Percentiles rank a stretch among this genome's conserved stretches.
phyloP scores from a whole-genome alignment of 2,888 invertebrate genomes.

The Nomada goodeniana region DNA sequence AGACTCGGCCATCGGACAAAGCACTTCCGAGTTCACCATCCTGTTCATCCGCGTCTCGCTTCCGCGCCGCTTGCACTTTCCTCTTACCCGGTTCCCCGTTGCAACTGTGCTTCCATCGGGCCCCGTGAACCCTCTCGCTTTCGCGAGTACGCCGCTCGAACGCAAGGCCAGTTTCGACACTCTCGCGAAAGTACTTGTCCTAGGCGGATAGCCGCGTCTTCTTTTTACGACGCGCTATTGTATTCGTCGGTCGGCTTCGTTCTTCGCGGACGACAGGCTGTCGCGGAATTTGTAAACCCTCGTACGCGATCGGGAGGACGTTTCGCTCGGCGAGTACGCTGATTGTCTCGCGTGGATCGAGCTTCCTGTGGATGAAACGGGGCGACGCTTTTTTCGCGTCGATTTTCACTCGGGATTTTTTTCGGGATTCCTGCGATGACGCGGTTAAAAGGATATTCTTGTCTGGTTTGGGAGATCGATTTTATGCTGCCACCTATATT shows the following conservation, averaged over 20 bases:
- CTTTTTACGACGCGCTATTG: too few species aligned
- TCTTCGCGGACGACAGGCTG: too few species aligned
- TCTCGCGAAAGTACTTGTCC: too few species aligned
- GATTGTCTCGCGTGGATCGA: background rate
- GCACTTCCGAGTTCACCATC: conserved; percentile 65
- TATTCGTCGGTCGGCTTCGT: too few species aligned
- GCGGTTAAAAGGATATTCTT: background rate
- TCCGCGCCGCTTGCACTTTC: conserved; percentile 36
- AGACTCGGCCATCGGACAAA: conserved; percentile 61
- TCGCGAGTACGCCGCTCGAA: background rate
- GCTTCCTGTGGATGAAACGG: background rate
- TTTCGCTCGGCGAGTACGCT: background rate
- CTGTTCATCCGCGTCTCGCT: conserved; percentile 57
- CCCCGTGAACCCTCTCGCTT: background rate
- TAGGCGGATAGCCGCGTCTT: too few species aligned
- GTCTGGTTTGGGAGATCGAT: background rate
- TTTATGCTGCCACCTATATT: too few species aligned
- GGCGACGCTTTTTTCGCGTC: background rate
- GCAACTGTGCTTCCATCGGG: conserved; percentile 25
- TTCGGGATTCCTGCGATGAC: background rate
- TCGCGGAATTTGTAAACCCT: too few species aligned
- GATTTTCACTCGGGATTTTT: background rate
- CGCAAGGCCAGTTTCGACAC: too few species aligned
- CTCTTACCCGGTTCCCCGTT: conserved; percentile 9
- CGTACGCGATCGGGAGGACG: background rate